Evolutionary conservation across 2,797 vertebrate species (phyloP), one percentile per base, ranked within the genome.

Genomic region (Nyctalus aviator): DNA sequence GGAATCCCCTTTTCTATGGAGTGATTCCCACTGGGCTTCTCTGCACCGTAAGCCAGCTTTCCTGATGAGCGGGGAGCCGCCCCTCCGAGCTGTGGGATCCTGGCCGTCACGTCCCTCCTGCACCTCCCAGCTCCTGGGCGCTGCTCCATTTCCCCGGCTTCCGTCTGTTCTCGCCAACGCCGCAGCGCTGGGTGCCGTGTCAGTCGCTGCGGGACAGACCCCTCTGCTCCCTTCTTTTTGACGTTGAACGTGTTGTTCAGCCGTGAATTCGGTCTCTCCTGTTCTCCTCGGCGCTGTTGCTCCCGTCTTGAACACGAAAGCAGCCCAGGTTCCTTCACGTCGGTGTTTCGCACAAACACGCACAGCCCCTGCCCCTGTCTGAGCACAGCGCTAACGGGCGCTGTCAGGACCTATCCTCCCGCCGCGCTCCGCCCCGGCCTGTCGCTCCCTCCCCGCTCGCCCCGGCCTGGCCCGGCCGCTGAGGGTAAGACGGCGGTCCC

Each of bases 201-300:
- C 69, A 57, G 9, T 88, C 3, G 46, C 46, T 10, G 46, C 12
- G 46, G 46, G 46, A 12, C 46, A 13, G 46, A 2, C 46, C 46
- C 44, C 46, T 46, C 46, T 10, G 9, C 46, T 46, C 9, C 35
- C n/a, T 82, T 88, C 57, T 87, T 55, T 64, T 32, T 78, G 57
- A 75, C 30, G 27, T 59, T 41, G 32, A 89, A 69, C 46, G 25
- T n/a, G 12, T 88, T 71, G 37, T 85, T 93, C 44, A 76, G 25
- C 73, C 75, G 32, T 41, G 25, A 44, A 72, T 23, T 48, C 78
- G 32, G 46, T 91, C 62, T 64, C 69, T 82, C 66, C 78, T 6
- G 30, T 59, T 88, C 71, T 20, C 59, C 64, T 82, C 21, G 53
- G 27, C 41, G 62, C 21, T 1, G 41, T 32, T 78, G 93, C 75